Evolutionary conservation across 2,888 invertebrate species (phyloP).

Genomic region (Metopia argyrocephala): DNA sequence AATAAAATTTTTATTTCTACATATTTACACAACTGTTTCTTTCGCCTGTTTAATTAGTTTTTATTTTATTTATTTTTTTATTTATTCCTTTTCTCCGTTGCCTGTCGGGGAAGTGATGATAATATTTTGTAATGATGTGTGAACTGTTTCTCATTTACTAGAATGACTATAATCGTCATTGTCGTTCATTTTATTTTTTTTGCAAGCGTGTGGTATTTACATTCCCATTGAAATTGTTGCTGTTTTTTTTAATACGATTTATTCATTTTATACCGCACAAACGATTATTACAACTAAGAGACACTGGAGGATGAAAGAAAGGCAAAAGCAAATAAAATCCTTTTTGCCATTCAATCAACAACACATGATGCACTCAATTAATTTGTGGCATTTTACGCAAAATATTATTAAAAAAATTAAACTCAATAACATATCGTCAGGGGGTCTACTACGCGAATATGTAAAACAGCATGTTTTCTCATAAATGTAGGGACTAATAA

Average conservation of each 20-base stretch:
- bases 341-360: constrained; percentile 30
- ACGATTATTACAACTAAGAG: not conserved
- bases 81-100: not conserved
- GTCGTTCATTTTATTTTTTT: constrained; percentile 5
- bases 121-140: constrained; percentile 39
- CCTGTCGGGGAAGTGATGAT: not conserved
- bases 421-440: constrained; percentile 2
- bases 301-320: not conserved
- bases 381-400: constrained; percentile 52
- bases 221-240: not conserved
- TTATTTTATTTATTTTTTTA: not conserved
- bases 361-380: constrained; percentile 53
- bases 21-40: too few relatives aligned
- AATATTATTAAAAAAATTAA: constrained; percentile 39
- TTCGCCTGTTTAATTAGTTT: not conserved
- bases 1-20: too few relatives aligned
- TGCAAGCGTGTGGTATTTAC: constrained; percentile 52
- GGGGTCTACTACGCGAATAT: constrained; percentile 38
- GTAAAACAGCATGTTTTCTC: constrained; percentile 31
- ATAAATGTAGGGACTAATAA: not conserved
- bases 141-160: constrained; percentile 43
- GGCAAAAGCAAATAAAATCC: constrained; percentile 26
- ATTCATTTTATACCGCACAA: constrained; percentile 2
- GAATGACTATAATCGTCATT: constrained; percentile 20
- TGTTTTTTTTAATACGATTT: not conserved